These are phyloP conservation scores for Phaethon lepturus DNA, from an alignment of 2,113 vertebrate genomes.

Conservation along the genomic window DNA sequence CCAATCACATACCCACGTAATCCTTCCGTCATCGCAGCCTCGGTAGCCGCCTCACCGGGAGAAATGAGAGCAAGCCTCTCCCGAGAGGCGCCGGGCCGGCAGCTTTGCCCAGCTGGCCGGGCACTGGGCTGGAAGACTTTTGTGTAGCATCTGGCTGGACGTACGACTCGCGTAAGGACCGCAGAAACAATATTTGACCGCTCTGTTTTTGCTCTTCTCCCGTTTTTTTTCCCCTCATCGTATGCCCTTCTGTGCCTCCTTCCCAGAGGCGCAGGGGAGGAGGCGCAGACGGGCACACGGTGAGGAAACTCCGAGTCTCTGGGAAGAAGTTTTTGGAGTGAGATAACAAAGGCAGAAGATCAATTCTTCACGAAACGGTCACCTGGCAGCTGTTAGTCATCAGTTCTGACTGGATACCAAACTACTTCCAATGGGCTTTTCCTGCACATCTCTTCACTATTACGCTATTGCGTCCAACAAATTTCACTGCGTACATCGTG, in stretches of 20 bases:
- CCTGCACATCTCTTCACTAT: background rate
- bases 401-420: background rate
- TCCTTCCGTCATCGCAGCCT: background rate
- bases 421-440: background rate
- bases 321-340: background rate
- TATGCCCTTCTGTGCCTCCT: background rate
- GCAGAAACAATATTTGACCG: background rate
- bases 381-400: background rate
- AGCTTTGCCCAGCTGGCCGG: rapidly evolving
- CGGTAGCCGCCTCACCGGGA: background rate
- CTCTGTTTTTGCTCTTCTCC: background rate
- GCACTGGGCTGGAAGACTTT: background rate
- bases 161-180: rapidly evolving
- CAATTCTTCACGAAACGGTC: background rate
- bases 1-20: background rate
- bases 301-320: too few species aligned
- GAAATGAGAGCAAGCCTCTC: background rate
- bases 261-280: too few species aligned
- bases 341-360: background rate
- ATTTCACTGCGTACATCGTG: rapidly evolving
- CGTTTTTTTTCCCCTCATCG: background rate
- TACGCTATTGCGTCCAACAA: rapidly evolving
- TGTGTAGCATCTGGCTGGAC: background rate
- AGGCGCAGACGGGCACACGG: too few species aligned
- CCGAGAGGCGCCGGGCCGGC: background rate